Percentiles rank a stretch among this genome's conserved stretches.
These are phyloP conservation scores for Rafetus swinhoei DNA, from an alignment of 2,113 vertebrate genomes.

Conservation along the genomic window DNA sequence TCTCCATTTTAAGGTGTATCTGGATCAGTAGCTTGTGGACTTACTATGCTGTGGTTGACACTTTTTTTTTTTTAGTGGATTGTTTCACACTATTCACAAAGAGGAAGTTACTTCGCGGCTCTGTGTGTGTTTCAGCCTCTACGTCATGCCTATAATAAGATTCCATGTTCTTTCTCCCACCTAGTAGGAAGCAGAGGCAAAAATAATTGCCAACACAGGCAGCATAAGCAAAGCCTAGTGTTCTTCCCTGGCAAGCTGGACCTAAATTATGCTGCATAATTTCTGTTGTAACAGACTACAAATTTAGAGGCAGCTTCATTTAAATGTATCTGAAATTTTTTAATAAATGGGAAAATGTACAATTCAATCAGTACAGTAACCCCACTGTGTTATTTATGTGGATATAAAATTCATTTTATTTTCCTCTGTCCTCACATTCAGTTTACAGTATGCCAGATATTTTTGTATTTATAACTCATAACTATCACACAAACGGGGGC, in stretches of 20 bases:
- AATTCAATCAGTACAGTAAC: fast-evolving
- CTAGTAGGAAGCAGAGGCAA: not conserved
- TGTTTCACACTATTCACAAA: not conserved
- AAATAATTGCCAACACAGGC: not conserved
- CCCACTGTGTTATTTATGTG: fast-evolving
- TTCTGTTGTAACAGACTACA: not conserved
- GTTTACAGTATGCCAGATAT: not conserved
- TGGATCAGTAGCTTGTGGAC: fast-evolving
- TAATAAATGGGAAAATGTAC: not conserved
- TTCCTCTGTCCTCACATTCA: not conserved
- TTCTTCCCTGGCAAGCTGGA: not conserved
- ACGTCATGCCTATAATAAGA: fast-evolving
- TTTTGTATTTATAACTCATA: not conserved
- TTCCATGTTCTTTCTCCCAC: fast-evolving
- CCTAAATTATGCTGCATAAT: not conserved
- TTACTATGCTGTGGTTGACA: not conserved
- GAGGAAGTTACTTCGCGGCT: not conserved
- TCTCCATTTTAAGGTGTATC: fast-evolving
- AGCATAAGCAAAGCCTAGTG: not conserved
- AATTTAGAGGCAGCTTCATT: fast-evolving
- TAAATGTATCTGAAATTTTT: not conserved
- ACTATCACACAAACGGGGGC: fast-evolving
- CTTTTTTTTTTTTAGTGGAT: not conserved
- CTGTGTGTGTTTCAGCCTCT: not conserved
- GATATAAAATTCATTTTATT: not conserved